phyloP scores from a whole-genome alignment of 1,140 invertebrate genomes.

The Pinna nobilis region DNA sequence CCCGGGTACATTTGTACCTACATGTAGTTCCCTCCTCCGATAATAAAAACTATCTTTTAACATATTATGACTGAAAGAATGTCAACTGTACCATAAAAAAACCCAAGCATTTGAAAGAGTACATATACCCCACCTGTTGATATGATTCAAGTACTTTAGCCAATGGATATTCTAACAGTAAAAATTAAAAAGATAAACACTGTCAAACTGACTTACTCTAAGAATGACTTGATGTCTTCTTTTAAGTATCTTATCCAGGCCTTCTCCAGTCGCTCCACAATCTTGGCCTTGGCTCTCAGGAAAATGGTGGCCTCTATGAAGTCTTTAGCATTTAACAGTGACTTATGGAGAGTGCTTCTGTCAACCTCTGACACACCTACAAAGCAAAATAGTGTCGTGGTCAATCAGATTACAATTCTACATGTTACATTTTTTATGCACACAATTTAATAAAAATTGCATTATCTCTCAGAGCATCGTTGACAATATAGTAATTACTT shows the following conservation, averaged over 20 bases:
- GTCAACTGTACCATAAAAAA: too few relatives aligned
- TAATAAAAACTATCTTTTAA: too few relatives aligned
- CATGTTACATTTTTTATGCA: neutral
- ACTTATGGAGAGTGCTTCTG: conserved; percentile 54
- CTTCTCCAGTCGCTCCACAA: conserved; percentile 63
- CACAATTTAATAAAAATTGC: neutral
- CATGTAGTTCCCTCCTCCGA: too few relatives aligned
- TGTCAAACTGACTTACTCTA: conserved; percentile 71
- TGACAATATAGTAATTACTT: too few relatives aligned
- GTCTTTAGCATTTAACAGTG: conserved; percentile 61
- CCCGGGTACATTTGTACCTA: too few relatives aligned
- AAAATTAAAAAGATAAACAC: too few relatives aligned
- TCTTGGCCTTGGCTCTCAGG: conserved; percentile 59
- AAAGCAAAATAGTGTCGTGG: neutral
- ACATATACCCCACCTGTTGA: too few relatives aligned
- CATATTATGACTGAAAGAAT: too few relatives aligned
- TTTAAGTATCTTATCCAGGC: conserved; percentile 72
- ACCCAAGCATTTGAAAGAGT: too few relatives aligned
- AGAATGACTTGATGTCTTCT: conserved; percentile 72
- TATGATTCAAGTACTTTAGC: too few relatives aligned
- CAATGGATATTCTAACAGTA: too few relatives aligned
- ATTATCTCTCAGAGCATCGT: too few relatives aligned
- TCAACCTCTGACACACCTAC: conserved; percentile 38
- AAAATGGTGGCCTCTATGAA: conserved; percentile 68
- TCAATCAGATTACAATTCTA: neutral